Conservation (phyloP, 2,797 vertebrate genomes). For the Sciurus vulgaris region DNA sequence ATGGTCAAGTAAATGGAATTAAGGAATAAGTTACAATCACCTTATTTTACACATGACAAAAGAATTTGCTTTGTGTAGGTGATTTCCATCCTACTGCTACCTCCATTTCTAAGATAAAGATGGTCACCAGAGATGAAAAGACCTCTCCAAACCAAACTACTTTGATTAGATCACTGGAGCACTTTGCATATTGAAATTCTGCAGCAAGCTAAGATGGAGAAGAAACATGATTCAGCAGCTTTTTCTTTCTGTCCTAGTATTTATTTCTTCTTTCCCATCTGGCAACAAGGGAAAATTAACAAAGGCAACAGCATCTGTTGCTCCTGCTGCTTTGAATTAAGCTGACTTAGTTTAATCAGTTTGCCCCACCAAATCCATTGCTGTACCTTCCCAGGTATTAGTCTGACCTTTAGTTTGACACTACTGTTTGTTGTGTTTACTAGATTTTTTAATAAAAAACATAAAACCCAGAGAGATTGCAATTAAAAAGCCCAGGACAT, state of each 20-base stretch:
- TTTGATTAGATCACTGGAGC: background rate
- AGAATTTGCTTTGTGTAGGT: background rate
- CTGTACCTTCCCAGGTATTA: slow-evolving; percentile 81
- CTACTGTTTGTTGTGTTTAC: slow-evolving; percentile 67
- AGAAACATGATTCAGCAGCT: slow-evolving; percentile 64
- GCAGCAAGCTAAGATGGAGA: slow-evolving; percentile 12
- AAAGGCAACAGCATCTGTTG: slow-evolving; percentile 83
- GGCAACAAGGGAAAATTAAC: slow-evolving; percentile 84
- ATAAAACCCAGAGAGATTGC: slow-evolving; percentile 48
- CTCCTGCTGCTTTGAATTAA: slow-evolving; percentile 86
- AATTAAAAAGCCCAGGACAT: slow-evolving; percentile 59
- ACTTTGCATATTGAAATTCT: slow-evolving; percentile 41
- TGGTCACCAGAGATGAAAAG: background rate
- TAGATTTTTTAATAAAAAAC: slow-evolving; percentile 39
- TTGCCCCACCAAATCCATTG: slow-evolving; percentile 68
- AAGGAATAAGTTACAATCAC: background rate
- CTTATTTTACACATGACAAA: slow-evolving; percentile 8
- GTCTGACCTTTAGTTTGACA: slow-evolving; percentile 78
- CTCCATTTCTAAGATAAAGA: background rate
- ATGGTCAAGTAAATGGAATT: background rate
- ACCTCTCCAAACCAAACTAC: background rate
- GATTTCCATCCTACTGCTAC: background rate
- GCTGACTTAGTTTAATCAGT: slow-evolving; percentile 86
- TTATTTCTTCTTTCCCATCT: slow-evolving; percentile 83
- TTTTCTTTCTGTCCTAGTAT: slow-evolving; percentile 74